Base-by-base conservation (phyloP, 2,113 vertebrate genomes). In the Grammomys dolichurus region DNA sequence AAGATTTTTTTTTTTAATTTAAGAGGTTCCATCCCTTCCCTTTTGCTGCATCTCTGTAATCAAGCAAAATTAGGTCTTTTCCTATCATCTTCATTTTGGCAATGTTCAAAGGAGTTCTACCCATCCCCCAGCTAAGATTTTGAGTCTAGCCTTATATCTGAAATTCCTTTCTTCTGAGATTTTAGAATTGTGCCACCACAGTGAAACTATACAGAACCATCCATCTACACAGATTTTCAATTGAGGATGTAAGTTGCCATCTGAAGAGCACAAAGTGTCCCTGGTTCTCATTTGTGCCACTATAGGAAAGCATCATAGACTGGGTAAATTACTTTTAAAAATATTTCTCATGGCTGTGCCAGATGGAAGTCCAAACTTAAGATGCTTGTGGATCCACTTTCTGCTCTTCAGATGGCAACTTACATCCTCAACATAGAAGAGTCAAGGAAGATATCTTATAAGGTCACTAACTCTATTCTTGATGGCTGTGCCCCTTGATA, bases 81-180 rank as follows among this genome's bases (percentile, higher is more conserved):
- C 87, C 60, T 92, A 43, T 91, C 87, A 73, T 92, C 67, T 82
- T 97, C 93, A 87, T 93, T 96, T 96, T 78, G 78, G 87, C 28
- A 80, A 22, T 91, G 40, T 80, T 96, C 87, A 91, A n/a, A 93
- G 54, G 43, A 87, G 48, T 28, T 89, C 48, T 84, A 3, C 43
- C 33, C 48, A 87, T 94, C 24, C 69, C 89, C 76, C 48, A 95
- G 36, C 90, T 70, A 78, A 56, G 22, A 43, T 46, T 86, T 76
- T 86, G 51, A 51, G 26, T 70, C 82, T 95, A 86, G 65, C 72
- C 46, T 89, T 73, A 8, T 72, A 40, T 89, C 81, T 96, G 77
- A 96, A 96, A 86, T 77, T 69, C 36, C 70, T 90, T 95, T 67
- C 67, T 93, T 73, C 31, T 78, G 76, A 3, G 43, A 40, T 56